Conservation (phyloP, 1,140 invertebrate genomes). For the Drosophila santomea region DNA sequence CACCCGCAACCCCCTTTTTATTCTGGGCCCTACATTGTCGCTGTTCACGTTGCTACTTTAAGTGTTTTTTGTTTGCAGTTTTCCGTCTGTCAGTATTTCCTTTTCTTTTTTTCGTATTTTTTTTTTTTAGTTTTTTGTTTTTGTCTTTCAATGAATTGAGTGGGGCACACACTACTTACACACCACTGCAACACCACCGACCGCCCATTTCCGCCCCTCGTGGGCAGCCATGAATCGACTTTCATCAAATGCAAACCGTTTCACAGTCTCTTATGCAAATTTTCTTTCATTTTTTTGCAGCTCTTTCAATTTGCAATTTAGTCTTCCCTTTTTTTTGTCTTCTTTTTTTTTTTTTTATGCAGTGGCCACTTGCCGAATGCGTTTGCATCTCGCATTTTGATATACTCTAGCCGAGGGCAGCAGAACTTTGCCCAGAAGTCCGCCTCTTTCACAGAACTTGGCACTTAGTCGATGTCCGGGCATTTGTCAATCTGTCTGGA, state of each 20-base stretch:
- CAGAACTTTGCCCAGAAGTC: constrained; percentile 20
- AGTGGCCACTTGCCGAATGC: constrained; percentile 50
- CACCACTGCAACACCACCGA: neutral
- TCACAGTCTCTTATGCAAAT: constrained; percentile 53
- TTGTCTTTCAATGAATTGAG: constrained; percentile 66
- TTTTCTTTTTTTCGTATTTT: neutral
- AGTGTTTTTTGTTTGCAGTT: constrained; percentile 57
- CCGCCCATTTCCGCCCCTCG: constrained; percentile 10
- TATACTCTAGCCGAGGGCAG: constrained; percentile 15
- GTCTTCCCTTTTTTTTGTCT: constrained; percentile 14
- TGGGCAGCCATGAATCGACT: constrained; percentile 54
- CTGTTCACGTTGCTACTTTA: constrained; percentile 53
- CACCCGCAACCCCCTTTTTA: constrained; percentile 7
- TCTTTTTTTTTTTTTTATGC: constrained; percentile 2
- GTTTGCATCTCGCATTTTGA: constrained; percentile 49
- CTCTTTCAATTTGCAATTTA: constrained; percentile 45
- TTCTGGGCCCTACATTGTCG: constrained; percentile 47
- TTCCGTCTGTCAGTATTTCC: constrained; percentile 49
- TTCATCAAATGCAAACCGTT: constrained; percentile 56
- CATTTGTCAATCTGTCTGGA: neutral
- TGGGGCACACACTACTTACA: constrained; percentile 34
- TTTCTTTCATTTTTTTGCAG: constrained; percentile 34
- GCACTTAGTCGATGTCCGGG: constrained; percentile 14
- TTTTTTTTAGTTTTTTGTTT: neutral
- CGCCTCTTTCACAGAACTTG: neutral